phyloP scores from a whole-genome alignment of 2,888 invertebrate species.

The Aphrophora alni region DNA sequence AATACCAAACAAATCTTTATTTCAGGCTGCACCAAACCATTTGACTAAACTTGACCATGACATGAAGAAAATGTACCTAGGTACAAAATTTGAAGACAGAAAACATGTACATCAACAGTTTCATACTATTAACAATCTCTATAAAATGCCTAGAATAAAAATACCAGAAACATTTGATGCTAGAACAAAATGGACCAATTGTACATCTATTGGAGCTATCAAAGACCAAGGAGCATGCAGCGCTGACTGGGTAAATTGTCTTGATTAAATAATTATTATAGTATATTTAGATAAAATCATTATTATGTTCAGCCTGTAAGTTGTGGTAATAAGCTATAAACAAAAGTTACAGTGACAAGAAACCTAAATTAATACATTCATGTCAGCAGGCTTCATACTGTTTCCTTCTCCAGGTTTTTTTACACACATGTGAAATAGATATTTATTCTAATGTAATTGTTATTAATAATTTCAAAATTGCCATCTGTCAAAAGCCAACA shows the following conservation, averaged over 20 bases:
- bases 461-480: too few species aligned
- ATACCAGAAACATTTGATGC: background rate
- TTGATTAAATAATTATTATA: too few species aligned
- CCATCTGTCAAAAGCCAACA: too few species aligned
- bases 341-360: too few species aligned
- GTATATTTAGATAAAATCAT: too few species aligned
- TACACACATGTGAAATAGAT: too few species aligned
- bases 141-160: background rate
- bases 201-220: background rate
- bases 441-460: too few species aligned
- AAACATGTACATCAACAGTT: background rate
- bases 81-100: background rate
- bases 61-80: background rate
- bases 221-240: background rate
- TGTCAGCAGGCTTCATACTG: too few species aligned
- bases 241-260: background rate
- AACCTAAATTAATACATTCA: too few species aligned
- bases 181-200: background rate
- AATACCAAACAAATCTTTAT: background rate
- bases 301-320: too few species aligned
- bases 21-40: background rate
- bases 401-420: too few species aligned
- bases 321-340: too few species aligned
- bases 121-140: background rate
- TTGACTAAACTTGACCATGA: background rate